A percentile compares a stretch with the other conserved stretches of the same genome.
These are phyloP conservation scores for Gavialis gangeticus DNA, from an alignment of 2,113 vertebrate species.

Conservation along the genomic window DNA sequence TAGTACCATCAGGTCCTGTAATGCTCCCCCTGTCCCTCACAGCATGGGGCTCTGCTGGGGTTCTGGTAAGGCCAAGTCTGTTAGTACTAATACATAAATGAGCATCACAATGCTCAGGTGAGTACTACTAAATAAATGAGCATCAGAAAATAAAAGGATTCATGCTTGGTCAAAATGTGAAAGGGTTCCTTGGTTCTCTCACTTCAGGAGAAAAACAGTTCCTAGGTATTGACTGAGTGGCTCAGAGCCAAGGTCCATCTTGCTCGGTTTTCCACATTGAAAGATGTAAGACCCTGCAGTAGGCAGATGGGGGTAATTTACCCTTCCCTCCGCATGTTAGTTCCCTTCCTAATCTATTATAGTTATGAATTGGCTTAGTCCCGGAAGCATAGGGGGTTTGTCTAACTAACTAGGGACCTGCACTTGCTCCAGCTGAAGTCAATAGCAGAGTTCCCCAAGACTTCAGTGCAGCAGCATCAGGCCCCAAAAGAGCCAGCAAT, in stretches of 20 bases:
- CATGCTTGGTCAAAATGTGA: neutral
- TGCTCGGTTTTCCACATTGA: neutral
- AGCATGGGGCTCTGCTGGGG: neutral
- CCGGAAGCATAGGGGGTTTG: neutral
- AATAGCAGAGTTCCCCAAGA: neutral
- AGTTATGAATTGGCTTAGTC: rapidly evolving
- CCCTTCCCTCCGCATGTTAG: neutral
- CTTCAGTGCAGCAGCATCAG: neutral
- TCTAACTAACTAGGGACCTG: rapidly evolving
- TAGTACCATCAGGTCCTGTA: neutral
- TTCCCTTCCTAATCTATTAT: neutral
- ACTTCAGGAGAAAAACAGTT: neutral
- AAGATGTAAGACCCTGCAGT: slow-evolving; percentile 4
- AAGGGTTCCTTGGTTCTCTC: neutral
- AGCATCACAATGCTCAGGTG: neutral
- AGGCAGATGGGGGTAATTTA: neutral
- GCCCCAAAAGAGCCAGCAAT: rapidly evolving
- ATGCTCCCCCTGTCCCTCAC: neutral
- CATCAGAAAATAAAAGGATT: neutral
- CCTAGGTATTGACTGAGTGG: neutral
- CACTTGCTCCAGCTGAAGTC: neutral
- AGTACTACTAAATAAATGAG: neutral
- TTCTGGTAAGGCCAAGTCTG: neutral
- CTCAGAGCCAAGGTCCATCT: rapidly evolving
- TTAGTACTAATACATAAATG: neutral